Conservation (phyloP, 1,140 invertebrate species). For the Fopius arisanus region DNA sequence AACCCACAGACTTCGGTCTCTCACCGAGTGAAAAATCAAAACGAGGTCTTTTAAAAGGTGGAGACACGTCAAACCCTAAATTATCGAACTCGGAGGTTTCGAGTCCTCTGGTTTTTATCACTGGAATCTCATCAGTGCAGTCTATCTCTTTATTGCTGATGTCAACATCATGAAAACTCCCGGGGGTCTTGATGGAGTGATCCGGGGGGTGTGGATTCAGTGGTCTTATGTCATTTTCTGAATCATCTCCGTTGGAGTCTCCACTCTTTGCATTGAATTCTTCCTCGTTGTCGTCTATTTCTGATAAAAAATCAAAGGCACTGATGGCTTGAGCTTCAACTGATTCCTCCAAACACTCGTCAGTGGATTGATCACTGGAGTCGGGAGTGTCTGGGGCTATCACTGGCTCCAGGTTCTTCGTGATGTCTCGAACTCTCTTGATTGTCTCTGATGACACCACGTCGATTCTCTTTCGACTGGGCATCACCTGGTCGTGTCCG, state of each 20-base stretch:
- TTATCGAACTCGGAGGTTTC: background rate
- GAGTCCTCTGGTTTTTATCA: background rate
- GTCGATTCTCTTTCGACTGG: constrained; percentile 56
- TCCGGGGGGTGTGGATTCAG: constrained; percentile 38
- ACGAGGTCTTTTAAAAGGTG: background rate
- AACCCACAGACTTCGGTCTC: background rate
- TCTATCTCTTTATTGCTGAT: constrained; percentile 4
- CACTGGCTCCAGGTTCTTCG: constrained; percentile 58
- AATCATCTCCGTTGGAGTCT: background rate
- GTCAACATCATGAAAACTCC: constrained; percentile 16
- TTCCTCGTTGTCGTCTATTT: constrained; percentile 52
- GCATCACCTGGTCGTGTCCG: constrained; percentile 59
- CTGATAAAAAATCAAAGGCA: constrained; percentile 57
- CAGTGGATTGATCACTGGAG: too few relatives aligned
- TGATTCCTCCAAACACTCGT: too few relatives aligned
- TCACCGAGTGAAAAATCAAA: background rate
- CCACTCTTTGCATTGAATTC: background rate
- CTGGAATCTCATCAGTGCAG: background rate
- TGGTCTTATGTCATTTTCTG: background rate
- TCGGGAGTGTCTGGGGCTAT: background rate
- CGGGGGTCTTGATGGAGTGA: constrained; percentile 29
- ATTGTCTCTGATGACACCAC: constrained; percentile 62
- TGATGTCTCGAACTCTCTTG: constrained; percentile 58
- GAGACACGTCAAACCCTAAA: background rate
- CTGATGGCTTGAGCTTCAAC: constrained; percentile 54